Evolutionary conservation across 2,888 invertebrate species (phyloP), one percentile per base, ranked within the genome.

Genomic region (Euplexia lucipara): DNA sequence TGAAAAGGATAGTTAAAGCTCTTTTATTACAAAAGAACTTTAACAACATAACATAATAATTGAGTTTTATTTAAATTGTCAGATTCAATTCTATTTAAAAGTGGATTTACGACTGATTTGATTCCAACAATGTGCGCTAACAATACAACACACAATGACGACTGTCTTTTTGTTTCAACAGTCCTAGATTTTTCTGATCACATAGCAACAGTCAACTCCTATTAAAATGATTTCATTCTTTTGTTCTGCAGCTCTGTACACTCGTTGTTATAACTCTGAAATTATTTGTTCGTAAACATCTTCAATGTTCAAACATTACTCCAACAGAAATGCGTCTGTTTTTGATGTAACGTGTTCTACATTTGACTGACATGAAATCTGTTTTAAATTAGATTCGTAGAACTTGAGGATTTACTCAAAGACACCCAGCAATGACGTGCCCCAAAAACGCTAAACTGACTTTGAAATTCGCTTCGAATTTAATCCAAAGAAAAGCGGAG

Each of bases 151-250:
- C 30, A 57, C 26, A 75, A 49, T 75, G 18, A 44, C 52, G 34
- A 48, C 37, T 20, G 18, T 44, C 34, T 35, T 47, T 75, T 53
- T 58, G 48, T 69, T 26, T 44, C 47, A 44, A 48, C 30, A 58
- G 10, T 18, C 35, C 32, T 22, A 20, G 20, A n/a, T 37, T 54
- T 58, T 70, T 47, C 54, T 42, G 62, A 58, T 54, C 49, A 58
- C 41, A 62, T 58, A 6, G 49, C 52, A 62, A 54, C 70, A 53
- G 26, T 42, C 49, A 56, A 56, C 45, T 51, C 45, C 32, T 62
- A 63, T 72, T 62, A 62, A 70, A 76, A 76, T 26, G 39, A 53
- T 58, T 51, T 39, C 44, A 54, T 51, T 76, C 44, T 76, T 62
- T 70, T 76, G 48, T 75, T 53, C 20, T 34, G 16, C 37, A 57